Evolutionary conservation across 2,113 vertebrate species (phyloP), one percentile per base, ranked within the genome.

Genomic region (Bujurquina vittata): DNA sequence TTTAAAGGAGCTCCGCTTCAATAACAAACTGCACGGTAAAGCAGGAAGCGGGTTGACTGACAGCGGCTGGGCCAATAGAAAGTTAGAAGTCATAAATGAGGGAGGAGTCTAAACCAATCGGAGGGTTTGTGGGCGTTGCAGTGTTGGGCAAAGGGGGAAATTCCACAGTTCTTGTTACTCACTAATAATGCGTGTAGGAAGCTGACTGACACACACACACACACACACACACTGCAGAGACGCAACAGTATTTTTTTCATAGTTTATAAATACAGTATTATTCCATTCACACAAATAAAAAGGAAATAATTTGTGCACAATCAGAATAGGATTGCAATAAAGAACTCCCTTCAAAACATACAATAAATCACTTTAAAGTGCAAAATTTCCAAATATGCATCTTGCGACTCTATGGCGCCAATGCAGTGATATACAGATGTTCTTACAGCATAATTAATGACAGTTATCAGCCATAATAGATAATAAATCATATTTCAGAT

Each of bases 31-130:
- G 14, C 65, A 78, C 46, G 5, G 72, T 9, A 55, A 91, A 95
- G 63, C 91, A 89, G 95, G 95, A 96, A 95, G 91, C 63, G 0
- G 5, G 0, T 2, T 81, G 85, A 94, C 11, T 3, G 91, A 87
- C 91, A 59, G 1, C 23, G 0, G 17, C 9, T 5, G 1, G 79
- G 2, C 95, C 94, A 96, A 95, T 95, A 3, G 59, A 0, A 22
- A 85, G 73, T 5, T 20, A 77, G 77, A 5, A 75, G 73, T 56
- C 46, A 63, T 81, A n/a, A 1, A 3, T 11, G 67, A 31, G 26
- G 2, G 49, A 35, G 17, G 6, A 0, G 10, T 7, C 2, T 20
- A 0, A 14, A 37, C 90, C 91, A 92, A 92, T 91, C 62, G 62
- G 15, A 79, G 40, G 2, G 11, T 2, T 0, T 5, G 29, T 65